A percentile compares a stretch with the other conserved stretches of the same genome.
These are phyloP conservation scores for Drosophila fungiperda DNA, from an alignment of 2,888 invertebrate genomes.

Conservation along the genomic window DNA sequence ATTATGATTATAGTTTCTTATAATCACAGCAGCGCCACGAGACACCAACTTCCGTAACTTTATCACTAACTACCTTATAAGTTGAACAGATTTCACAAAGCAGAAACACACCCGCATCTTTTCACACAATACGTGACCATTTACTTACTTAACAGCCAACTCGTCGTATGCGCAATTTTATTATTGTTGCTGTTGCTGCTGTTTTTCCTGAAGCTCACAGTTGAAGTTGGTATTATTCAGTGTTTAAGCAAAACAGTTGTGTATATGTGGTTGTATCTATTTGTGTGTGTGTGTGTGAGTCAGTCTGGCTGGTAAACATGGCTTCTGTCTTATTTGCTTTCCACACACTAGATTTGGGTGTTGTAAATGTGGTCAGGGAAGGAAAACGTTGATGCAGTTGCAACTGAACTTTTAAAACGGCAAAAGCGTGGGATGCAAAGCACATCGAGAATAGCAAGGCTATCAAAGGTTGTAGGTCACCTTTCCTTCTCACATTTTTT, in stretches of 20 bases:
- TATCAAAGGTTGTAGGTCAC: constrained; percentile 60
- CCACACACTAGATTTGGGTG: constrained; percentile 1
- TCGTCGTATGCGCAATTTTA: constrained; percentile 22
- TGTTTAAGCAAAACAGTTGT: constrained; percentile 21
- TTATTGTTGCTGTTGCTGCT: constrained; percentile 16
- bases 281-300: background rate
- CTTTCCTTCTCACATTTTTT: constrained; percentile 32
- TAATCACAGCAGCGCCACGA: constrained; percentile 6
- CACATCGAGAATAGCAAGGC: constrained; percentile 19
- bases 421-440: constrained; percentile 64
- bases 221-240: constrained; percentile 32
- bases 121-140: constrained; percentile 66
- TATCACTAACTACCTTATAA: constrained; percentile 24
- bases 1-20: constrained; percentile 22
- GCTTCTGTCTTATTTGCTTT: constrained; percentile 17
- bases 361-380: background rate
- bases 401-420: constrained; percentile 61
- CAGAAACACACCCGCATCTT: constrained; percentile 15
- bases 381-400: constrained; percentile 10
- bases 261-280: background rate
- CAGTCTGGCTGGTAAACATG: constrained; percentile 25
- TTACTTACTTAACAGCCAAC: constrained; percentile 43
- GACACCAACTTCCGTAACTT: constrained; percentile 18
- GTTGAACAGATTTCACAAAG: constrained; percentile 9
- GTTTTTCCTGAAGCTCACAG: constrained; percentile 11